A percentile compares a stretch with the other conserved stretches of the same genome.
Evolutionary conservation across 2,888 invertebrate genomes (phyloP).

Genomic region (Chalcis sispes): DNA sequence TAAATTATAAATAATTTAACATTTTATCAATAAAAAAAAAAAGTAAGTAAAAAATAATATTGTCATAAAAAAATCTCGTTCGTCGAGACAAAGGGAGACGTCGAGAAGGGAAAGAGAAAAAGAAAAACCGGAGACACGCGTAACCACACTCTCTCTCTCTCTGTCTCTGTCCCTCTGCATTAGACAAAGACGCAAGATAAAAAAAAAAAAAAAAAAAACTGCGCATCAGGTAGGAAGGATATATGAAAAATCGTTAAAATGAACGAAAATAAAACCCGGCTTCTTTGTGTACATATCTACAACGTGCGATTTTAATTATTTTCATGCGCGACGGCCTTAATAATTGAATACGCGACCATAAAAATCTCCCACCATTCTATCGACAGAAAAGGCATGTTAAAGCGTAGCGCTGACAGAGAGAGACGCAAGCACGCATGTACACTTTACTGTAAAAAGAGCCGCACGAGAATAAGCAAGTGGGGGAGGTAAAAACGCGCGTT

Average conservation of each 20-base stretch:
- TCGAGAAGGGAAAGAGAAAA: conserved; percentile 3
- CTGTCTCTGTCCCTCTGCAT: not conserved
- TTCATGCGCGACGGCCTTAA: conserved; percentile 39
- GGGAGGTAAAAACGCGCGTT: not conserved
- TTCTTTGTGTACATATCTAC: too few species aligned
- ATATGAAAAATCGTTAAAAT: not conserved
- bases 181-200: conserved; percentile 32
- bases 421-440: not conserved
- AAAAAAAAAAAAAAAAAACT: conserved; percentile 13
- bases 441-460: conserved; percentile 1
- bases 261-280: not conserved
- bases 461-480: not conserved
- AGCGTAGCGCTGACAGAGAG: not conserved
- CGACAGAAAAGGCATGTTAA: not conserved
- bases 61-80: not conserved
- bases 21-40: not conserved
- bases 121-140: not conserved
- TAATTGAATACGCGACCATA: conserved; percentile 1
- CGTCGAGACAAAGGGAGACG: not conserved
- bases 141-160: conserved; percentile 3
- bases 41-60: not conserved
- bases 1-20: too few species aligned
- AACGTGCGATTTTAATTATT: not conserved
- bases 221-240: conserved; percentile 1
- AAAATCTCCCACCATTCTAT: not conserved